These are phyloP conservation scores for Onthophagus taurus DNA, from an alignment of 1,140 invertebrate species.

Conservation along the genomic window DNA sequence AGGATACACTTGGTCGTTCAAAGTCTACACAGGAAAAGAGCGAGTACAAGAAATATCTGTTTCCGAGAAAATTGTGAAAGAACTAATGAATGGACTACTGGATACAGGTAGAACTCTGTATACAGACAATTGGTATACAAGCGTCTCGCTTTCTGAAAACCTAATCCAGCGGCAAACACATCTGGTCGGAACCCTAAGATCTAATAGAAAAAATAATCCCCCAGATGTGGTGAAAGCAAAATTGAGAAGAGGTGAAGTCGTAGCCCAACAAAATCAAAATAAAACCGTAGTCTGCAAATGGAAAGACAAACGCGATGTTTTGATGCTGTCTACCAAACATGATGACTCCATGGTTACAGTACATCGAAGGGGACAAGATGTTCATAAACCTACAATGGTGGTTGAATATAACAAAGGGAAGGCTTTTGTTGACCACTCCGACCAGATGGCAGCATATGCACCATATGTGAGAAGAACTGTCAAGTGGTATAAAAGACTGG, in stretches of 20 bases:
- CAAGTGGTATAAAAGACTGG: slow-evolving; percentile 4
- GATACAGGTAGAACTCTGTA: slow-evolving; percentile 31
- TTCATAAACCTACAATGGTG: neutral
- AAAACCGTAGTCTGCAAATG: slow-evolving; percentile 31
- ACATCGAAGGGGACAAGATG: neutral
- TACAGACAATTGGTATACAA: slow-evolving; percentile 38
- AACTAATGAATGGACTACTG: slow-evolving; percentile 20
- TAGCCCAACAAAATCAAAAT: slow-evolving; percentile 23
- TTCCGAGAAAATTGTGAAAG: slow-evolving; percentile 23
- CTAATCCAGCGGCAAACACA: slow-evolving; percentile 32
- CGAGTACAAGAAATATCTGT: slow-evolving; percentile 4
- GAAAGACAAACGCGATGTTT: slow-evolving; percentile 27
- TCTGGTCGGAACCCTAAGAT: slow-evolving; percentile 29
- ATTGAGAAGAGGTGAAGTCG: slow-evolving; percentile 25
- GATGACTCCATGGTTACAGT: neutral
- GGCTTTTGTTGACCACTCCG: slow-evolving; percentile 3
- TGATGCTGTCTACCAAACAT: neutral
- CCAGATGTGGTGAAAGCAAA: slow-evolving; percentile 25
- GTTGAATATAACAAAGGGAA: slow-evolving; percentile 8
- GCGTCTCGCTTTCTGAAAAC: slow-evolving; percentile 28
- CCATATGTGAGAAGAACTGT: slow-evolving; percentile 2
- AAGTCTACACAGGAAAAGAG: slow-evolving; percentile 32
- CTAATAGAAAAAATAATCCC: slow-evolving; percentile 24
- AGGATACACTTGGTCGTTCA: slow-evolving; percentile 33
- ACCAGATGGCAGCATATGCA: neutral